Evolutionary conservation across 2,113 vertebrate genomes (phyloP).

Genomic region (Zapornia atra): DNA sequence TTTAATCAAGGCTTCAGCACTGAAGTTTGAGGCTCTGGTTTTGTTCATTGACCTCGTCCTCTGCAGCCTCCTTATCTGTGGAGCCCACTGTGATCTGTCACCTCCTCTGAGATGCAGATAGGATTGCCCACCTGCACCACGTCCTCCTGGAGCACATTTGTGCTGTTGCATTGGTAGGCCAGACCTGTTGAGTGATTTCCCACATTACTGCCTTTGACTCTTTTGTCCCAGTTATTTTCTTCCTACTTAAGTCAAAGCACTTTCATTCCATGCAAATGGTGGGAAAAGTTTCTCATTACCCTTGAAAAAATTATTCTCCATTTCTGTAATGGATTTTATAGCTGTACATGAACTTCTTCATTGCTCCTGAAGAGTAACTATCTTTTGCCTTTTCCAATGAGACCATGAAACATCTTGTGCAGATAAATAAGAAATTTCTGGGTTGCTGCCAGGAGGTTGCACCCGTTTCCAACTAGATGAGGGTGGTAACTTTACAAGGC

Average conservation of each 20-base stretch:
- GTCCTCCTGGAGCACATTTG: background rate
- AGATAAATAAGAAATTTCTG: background rate
- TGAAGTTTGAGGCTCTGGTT: background rate
- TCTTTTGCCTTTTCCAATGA: background rate
- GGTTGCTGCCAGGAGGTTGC: background rate
- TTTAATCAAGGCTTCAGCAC: background rate
- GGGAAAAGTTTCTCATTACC: background rate
- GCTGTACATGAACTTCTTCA: background rate
- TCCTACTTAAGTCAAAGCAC: background rate
- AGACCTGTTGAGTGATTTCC: background rate
- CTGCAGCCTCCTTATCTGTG: background rate
- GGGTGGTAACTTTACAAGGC: constrained; percentile 20
- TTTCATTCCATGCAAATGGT: background rate
- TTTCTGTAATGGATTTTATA: background rate
- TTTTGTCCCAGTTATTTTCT: background rate
- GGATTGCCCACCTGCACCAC: background rate
- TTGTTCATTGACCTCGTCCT: background rate
- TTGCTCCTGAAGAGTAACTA: background rate
- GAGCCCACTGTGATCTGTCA: background rate
- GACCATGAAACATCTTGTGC: background rate
- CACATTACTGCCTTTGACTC: background rate
- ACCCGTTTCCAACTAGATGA: background rate
- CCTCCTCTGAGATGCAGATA: background rate
- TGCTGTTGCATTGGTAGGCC: background rate
- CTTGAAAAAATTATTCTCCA: background rate